A percentile compares a stretch with the other conserved stretches of the same genome.
Conservation (phyloP, 1,140 invertebrate genomes). For the Aphelenchoides fujianensis region DNA sequence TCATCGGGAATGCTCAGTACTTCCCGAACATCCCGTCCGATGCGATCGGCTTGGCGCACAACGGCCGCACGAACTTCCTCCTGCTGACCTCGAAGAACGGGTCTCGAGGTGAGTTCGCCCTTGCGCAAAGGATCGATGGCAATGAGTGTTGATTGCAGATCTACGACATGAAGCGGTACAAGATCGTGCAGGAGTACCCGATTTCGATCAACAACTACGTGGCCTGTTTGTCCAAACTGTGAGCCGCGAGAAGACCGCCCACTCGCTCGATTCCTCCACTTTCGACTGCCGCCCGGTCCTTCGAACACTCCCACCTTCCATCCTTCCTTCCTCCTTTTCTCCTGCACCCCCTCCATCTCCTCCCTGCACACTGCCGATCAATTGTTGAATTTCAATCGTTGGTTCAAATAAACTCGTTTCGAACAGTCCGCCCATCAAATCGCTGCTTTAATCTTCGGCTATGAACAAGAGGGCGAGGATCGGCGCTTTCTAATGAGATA, state of each 20-base stretch:
- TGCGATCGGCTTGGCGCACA: slow-evolving; percentile 35
- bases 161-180: slow-evolving; percentile 33
- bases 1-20: slow-evolving; percentile 2
- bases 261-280: neutral
- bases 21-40: slow-evolving; percentile 26
- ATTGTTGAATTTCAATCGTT: no score
- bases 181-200: slow-evolving; percentile 34
- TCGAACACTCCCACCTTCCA: neutral
- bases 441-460: no score
- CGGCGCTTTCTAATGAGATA: no score
- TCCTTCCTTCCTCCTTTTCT: neutral
- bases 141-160: slow-evolving; percentile 23
- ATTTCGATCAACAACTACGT: slow-evolving; percentile 32
- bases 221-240: slow-evolving; percentile 22
- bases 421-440: no score
- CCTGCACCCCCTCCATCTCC: no score
- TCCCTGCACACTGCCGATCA: no score
- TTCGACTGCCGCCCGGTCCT: neutral
- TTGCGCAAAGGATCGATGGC: no score
- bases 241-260: neutral
- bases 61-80: slow-evolving; percentile 12
- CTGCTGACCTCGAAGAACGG: slow-evolving; percentile 26
- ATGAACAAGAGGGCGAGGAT: no score
- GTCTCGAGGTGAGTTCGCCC: no score
- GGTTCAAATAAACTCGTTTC: no score